Conservation (phyloP, 2,113 vertebrate species). For the Syngnathoides biaculeatus region DNA sequence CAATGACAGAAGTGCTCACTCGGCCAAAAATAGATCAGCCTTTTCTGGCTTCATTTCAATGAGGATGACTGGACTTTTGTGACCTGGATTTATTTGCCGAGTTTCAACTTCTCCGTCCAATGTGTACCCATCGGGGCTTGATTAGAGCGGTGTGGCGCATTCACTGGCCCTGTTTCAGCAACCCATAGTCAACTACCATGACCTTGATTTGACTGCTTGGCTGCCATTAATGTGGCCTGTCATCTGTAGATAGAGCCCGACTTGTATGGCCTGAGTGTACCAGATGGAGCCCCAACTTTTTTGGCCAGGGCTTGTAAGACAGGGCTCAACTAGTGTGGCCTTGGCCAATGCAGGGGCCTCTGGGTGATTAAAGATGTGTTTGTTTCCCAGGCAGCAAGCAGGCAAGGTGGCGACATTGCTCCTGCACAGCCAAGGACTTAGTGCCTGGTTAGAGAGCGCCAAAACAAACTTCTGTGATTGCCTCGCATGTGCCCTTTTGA, state of each 20-base stretch:
- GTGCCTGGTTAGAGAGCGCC: slow-evolving; percentile 53
- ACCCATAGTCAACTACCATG: slow-evolving; percentile 44
- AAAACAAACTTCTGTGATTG: slow-evolving; percentile 74
- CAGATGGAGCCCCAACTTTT: slow-evolving; percentile 52
- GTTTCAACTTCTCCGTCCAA: slow-evolving; percentile 20
- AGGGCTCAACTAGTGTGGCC: slow-evolving; percentile 62
- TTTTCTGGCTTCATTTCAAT: slow-evolving; percentile 43
- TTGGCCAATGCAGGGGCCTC: slow-evolving; percentile 50
- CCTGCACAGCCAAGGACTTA: slow-evolving; percentile 57
- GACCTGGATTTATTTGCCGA: slow-evolving; percentile 26
- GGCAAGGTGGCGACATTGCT: slow-evolving; percentile 67
- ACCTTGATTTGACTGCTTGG: slow-evolving; percentile 63
- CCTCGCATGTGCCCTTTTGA: slow-evolving; percentile 69
- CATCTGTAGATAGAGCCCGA: slow-evolving; percentile 62
- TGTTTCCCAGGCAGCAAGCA: slow-evolving; percentile 69
- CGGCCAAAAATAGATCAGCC: slow-evolving; percentile 46
- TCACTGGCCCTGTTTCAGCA: slow-evolving; percentile 43
- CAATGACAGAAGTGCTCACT: slow-evolving; percentile 46
- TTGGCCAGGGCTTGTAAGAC: slow-evolving; percentile 52
- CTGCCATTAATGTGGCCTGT: slow-evolving; percentile 44
- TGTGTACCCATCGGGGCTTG: slow-evolving; percentile 32
- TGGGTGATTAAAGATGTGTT: slow-evolving; percentile 69
- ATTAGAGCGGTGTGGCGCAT: slow-evolving; percentile 33
- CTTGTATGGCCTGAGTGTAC: slow-evolving; percentile 57
- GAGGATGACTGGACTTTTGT: slow-evolving; percentile 22